phyloP scores from a whole-genome alignment of 2,797 vertebrate genomes.

The Darevskia mixta region DNA sequence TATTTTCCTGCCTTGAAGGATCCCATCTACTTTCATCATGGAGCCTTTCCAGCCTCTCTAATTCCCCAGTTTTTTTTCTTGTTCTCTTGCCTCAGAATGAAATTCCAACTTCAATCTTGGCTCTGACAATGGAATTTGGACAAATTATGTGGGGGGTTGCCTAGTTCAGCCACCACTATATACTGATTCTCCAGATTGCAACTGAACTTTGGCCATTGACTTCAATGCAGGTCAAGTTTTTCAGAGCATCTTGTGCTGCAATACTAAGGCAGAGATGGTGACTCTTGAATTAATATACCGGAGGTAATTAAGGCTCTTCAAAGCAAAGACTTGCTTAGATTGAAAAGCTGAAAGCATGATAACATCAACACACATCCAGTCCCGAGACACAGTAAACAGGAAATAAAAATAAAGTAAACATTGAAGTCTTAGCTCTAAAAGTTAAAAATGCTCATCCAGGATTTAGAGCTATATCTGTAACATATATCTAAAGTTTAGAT shows the following conservation, averaged over 20 bases:
- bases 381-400: constrained; percentile 18
- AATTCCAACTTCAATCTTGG: background rate
- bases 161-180: background rate
- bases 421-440: background rate
- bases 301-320: constrained; percentile 27
- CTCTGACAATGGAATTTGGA: background rate
- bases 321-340: background rate
- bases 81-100: background rate
- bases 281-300: constrained; percentile 1
- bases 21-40: background rate
- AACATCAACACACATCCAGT: background rate
- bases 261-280: background rate
- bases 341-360: constrained; percentile 19
- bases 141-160: background rate
- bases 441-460: background rate
- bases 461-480: background rate
- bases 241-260: background rate
- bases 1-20: background rate
- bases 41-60: background rate
- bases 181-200: background rate
- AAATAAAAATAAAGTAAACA: constrained; percentile 31
- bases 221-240: background rate
- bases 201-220: background rate
- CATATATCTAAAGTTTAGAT: constrained; percentile 6
- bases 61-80: background rate